Conservation (phyloP, 2,113 vertebrate genomes). For the Morone chrysops region DNA sequence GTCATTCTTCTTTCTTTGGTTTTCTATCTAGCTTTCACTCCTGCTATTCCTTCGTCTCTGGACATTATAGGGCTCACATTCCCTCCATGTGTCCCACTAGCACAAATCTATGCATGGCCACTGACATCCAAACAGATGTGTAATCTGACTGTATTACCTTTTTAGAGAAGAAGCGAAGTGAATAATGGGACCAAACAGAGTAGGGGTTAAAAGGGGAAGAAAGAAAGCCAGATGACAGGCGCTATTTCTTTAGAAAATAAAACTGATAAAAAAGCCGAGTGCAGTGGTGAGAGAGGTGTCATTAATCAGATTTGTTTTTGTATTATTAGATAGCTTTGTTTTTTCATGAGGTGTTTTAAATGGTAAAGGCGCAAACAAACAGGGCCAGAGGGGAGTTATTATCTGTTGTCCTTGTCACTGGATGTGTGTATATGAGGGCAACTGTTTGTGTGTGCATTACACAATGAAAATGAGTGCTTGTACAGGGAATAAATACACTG, state of each 20-base stretch:
- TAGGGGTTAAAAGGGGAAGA: constrained; percentile 50
- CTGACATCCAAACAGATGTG: constrained; percentile 80
- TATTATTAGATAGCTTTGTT: constrained; percentile 58
- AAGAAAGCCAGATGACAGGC: constrained; percentile 51
- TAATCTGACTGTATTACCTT: constrained; percentile 78
- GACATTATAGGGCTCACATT: constrained; percentile 66
- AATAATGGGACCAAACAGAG: constrained; percentile 70
- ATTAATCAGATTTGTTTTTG: constrained; percentile 76
- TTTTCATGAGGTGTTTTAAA: constrained; percentile 57
- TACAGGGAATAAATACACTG: background rate
- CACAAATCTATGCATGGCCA: constrained; percentile 69
- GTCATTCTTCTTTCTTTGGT: constrained; percentile 85
- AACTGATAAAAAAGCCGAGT: constrained; percentile 70
- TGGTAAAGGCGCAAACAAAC: constrained; percentile 43
- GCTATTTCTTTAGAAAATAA: constrained; percentile 70
- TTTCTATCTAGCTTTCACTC: constrained; percentile 70
- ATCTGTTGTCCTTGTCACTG: constrained; percentile 54
- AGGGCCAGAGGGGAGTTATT: constrained; percentile 39
- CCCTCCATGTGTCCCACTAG: constrained; percentile 56
- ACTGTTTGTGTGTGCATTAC: constrained; percentile 9
- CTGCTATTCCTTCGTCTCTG: constrained; percentile 56
- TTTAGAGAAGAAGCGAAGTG: constrained; percentile 66
- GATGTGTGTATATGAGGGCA: constrained; percentile 22
- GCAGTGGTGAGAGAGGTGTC: constrained; percentile 45
- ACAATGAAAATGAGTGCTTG: background rate